These are phyloP conservation scores for Helogale parvula DNA, from an alignment of 2,113 vertebrate species.

Conservation along the genomic window DNA sequence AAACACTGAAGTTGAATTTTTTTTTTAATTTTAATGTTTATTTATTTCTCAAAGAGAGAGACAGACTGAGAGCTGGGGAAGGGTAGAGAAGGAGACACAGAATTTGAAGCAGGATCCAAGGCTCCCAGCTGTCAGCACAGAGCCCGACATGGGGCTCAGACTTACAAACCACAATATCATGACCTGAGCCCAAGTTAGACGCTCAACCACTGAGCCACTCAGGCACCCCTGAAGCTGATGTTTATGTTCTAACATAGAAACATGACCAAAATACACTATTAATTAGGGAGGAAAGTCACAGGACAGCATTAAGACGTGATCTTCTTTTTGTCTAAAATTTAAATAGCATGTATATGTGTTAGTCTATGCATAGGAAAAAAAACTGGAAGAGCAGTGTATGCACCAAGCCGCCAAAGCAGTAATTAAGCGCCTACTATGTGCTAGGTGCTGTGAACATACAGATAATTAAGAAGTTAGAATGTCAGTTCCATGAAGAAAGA, in stretches of 20 bases:
- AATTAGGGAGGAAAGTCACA: background rate
- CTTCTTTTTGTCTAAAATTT: background rate
- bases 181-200: too few relatives aligned
- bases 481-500: background rate
- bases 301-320: background rate
- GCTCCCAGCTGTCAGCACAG: too few relatives aligned
- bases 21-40: too few relatives aligned
- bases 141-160: too few relatives aligned
- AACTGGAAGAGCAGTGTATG: background rate
- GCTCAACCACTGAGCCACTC: background rate
- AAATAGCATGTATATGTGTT: background rate
- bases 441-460: background rate
- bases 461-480: slow-evolving; percentile 16
- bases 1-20: background rate
- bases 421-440: background rate
- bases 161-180: too few relatives aligned
- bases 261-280: background rate
- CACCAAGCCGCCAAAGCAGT: background rate
- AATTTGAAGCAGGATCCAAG: too few relatives aligned
- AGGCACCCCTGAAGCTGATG: background rate
- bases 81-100: too few relatives aligned
- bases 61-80: too few relatives aligned
- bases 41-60: background rate
- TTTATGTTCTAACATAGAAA: background rate
- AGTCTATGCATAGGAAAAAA: background rate